Evolutionary conservation across 2,888 invertebrate species (phyloP), one percentile per base, ranked within the genome.

Genomic region (Dysmachus trigonus): DNA sequence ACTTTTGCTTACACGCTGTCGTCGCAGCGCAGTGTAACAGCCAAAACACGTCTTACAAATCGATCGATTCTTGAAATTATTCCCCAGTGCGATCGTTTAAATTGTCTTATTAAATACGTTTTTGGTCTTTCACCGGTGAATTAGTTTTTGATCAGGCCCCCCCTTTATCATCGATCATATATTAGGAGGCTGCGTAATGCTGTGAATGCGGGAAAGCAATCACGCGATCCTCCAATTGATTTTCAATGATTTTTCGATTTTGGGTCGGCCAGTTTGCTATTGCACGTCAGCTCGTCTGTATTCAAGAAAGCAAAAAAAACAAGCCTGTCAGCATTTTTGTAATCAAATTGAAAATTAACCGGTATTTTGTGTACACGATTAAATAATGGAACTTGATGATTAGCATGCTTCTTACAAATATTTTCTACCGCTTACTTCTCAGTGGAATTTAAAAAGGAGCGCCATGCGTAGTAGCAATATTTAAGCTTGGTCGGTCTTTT

Each of bases 261-360:
- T 38, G 31, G 38, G 33, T 30, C 71, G 30, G 53, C 33, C 27
- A 31, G 18, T 62, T 33, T 27, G 15, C 51, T 47, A 22, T 85
- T 33, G 22, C 10, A 38, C 74, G 53, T 85, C 35, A 53, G 38
- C 22, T 74, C 7, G 22, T 85, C 31, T 35, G n/a, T 35, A 35
- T 7, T 38, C 33, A 33, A 71, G n/a, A n/a, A n/a, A n/a, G n/a
- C n/a, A n/a, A 71, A 79, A 8, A 31, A 62, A 81, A 79, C 7
- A 51, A 41, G 86, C 41, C 87, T 87, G 87, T 87, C 87, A 87
- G 87, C 87, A 73, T 86, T 71, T 79, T 86, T 86, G 87, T 87
- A 74, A 83, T 77, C 62, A 77, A 76, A 77, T 77, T 85, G 85
- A 85, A 85, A 85, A 85, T 85, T 85, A 85, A 85, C 62, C 77